A percentile compares a stretch with the other conserved stretches of the same genome.
Conservation (phyloP, 2,113 vertebrate genomes). For the Eurystomus gularis region DNA sequence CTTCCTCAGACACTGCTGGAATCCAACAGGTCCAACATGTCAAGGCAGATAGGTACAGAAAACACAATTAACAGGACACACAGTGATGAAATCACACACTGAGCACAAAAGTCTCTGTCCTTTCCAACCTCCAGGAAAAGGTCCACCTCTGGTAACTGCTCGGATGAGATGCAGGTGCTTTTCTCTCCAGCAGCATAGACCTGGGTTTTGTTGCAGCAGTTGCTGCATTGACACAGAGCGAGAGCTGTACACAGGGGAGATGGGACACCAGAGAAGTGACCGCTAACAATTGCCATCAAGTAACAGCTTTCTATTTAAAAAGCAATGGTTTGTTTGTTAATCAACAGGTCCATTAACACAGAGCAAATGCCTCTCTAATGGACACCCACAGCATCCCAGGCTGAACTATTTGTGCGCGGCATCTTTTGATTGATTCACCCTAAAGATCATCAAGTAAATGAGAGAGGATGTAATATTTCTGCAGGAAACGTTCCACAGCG, state of each 20-base stretch:
- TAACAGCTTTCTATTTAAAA: slow-evolving; percentile 30
- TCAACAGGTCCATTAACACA: slow-evolving; percentile 49
- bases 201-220: background rate
- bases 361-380: slow-evolving; percentile 35
- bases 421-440: slow-evolving; percentile 64
- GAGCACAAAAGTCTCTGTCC: background rate
- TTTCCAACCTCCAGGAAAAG: background rate
- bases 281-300: background rate
- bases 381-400: slow-evolving; percentile 12
- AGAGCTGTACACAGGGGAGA: background rate
- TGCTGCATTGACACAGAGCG: background rate
- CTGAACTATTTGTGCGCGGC: background rate
- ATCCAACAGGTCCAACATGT: background rate
- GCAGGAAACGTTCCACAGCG: slow-evolving; percentile 55
- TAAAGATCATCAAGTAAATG: slow-evolving; percentile 62
- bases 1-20: background rate
- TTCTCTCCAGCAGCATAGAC: background rate
- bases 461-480: slow-evolving; percentile 65
- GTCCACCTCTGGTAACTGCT: background rate
- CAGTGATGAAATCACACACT: fast-evolving
- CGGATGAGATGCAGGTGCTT: fast-evolving
- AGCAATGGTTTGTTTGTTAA: slow-evolving; percentile 20
- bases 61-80: background rate
- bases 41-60: background rate
- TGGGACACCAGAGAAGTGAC: background rate